A percentile compares a stretch with the other conserved stretches of the same genome.
Evolutionary conservation across 2,113 vertebrate genomes (phyloP).

Genomic region (Petrocephalus microphthalmus): DNA sequence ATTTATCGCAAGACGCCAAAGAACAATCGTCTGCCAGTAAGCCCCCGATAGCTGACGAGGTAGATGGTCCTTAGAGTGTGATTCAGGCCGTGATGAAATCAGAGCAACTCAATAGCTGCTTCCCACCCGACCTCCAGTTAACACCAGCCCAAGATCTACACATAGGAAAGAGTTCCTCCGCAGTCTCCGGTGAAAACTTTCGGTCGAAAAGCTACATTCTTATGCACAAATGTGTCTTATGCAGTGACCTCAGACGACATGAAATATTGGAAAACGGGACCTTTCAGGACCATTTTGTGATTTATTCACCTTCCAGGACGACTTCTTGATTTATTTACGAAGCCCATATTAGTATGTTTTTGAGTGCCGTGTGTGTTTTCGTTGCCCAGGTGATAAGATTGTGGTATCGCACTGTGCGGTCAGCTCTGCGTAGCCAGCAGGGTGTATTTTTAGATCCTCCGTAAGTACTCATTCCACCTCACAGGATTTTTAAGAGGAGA

Average conservation of each 20-base stretch:
- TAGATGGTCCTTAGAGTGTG: neutral
- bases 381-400: neutral
- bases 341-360: neutral
- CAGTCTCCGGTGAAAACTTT: neutral
- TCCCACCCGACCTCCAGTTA: neutral
- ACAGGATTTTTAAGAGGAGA: neutral
- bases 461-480: neutral
- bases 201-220: neutral
- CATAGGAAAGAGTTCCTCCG: neutral
- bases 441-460: neutral
- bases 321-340: neutral
- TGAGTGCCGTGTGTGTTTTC: neutral
- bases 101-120: neutral
- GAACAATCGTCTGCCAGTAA: neutral
- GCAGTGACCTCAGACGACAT: neutral
- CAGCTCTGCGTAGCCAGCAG: neutral
- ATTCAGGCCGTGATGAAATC: neutral
- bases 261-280: neutral
- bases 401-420: neutral
- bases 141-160: neutral
- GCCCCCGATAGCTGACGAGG: neutral
- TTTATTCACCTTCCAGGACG: neutral
- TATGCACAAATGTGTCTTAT: neutral
- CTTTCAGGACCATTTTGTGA: neutral
- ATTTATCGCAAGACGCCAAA: neutral